These are phyloP conservation scores for Heliconius hewitsoni DNA, from an alignment of 1,140 invertebrate species.

Conservation along the genomic window DNA sequence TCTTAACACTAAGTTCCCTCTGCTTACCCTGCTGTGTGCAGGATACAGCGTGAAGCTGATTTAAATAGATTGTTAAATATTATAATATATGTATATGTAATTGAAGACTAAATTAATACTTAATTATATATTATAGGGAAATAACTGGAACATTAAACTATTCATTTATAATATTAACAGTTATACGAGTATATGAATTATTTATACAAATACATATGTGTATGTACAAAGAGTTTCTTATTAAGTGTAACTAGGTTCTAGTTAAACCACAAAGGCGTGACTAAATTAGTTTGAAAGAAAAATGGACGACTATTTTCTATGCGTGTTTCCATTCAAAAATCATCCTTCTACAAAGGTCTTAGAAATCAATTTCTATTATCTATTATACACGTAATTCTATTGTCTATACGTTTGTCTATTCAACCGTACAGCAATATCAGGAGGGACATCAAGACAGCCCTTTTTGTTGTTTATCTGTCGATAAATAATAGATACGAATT, in stretches of 20 bases:
- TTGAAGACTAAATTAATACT: too few species aligned
- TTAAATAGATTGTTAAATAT: too few species aligned
- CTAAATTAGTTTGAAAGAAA: constrained; percentile 13
- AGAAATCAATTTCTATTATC: background rate
- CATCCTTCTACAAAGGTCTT: background rate
- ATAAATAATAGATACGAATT: constrained; percentile 19
- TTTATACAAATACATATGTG: background rate
- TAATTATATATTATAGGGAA: background rate
- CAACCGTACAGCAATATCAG: constrained; percentile 17
- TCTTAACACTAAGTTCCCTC: too few species aligned
- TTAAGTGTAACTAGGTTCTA: constrained; percentile 2
- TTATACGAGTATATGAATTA: background rate
- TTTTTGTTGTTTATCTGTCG: constrained; percentile 16
- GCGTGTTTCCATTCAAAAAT: background rate
- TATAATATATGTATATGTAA: too few species aligned
- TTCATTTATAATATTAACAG: background rate
- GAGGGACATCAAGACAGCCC: background rate
- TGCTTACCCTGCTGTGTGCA: too few species aligned
- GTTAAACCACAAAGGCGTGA: constrained; percentile 13
- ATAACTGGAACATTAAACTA: background rate
- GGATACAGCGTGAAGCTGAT: too few species aligned
- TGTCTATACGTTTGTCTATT: constrained; percentile 10
- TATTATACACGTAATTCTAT: background rate
- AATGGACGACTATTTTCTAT: constrained; percentile 11
- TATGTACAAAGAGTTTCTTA: background rate